These are phyloP conservation scores for Acipenser oxyrinchus DNA, from an alignment of 2,797 vertebrate genomes.

Conservation along the genomic window DNA sequence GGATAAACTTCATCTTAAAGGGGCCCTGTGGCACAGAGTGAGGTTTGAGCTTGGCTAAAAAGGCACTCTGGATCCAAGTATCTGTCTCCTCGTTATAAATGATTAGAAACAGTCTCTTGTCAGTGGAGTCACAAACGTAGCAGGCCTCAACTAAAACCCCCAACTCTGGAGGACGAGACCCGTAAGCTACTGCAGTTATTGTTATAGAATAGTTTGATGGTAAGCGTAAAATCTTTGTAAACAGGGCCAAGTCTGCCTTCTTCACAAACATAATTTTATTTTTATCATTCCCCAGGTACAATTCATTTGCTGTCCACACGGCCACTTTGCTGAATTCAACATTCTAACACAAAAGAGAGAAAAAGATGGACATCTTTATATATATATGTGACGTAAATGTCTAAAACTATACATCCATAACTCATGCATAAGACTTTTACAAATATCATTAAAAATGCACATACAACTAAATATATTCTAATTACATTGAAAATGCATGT, in stretches of 20 bases:
- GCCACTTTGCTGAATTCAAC: constrained; percentile 11
- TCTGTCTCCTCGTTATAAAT: constrained; percentile 9
- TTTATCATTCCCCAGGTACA: constrained; percentile 7
- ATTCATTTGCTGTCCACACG: constrained; percentile 12
- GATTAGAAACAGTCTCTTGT: constrained; percentile 6
- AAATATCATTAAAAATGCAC: too few species aligned
- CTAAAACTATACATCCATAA: too few species aligned
- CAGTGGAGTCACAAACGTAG: too few species aligned
- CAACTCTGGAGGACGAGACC: constrained; percentile 19
- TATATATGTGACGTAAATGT: too few species aligned
- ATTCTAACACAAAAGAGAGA: constrained; percentile 7
- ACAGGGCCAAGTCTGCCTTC: not conserved
- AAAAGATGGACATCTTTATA: not conserved
- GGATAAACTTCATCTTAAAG: constrained; percentile 17
- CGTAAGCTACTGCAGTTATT: constrained; percentile 16
- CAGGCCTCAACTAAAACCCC: constrained; percentile 11
- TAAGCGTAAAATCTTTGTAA: not conserved
- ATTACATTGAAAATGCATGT: too few species aligned
- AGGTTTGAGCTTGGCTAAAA: constrained; percentile 5
- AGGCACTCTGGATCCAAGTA: constrained; percentile 10
- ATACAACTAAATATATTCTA: too few species aligned
- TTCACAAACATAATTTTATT: not conserved
- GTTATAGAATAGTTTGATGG: not conserved
- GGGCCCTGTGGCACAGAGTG: constrained; percentile 6
- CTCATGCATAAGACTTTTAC: too few species aligned